Evolutionary conservation across 2,113 vertebrate genomes (phyloP), one percentile per base, ranked within the genome.

Genomic region (Xenopus tropicalis): DNA sequence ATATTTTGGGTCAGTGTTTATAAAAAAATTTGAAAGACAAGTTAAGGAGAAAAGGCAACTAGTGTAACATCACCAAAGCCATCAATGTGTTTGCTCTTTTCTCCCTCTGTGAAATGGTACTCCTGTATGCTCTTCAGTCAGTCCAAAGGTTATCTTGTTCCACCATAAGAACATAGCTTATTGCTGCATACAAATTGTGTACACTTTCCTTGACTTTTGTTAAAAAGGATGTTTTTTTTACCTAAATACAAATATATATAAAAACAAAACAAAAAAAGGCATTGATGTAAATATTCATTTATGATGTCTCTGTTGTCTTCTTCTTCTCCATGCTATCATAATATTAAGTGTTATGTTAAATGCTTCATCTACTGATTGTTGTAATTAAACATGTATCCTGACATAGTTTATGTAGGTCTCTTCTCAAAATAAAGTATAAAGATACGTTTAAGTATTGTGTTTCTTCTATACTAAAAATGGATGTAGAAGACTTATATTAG

Each of bases 361-460:
- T 29, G 85, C 71, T 79, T 85, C 90, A 92, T 88, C 87, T 91
- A 91, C 80, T 86, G 85, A 90, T 83, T 86, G 86, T 89, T 85
- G 79, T 88, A 86, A 83, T 89, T 89, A 89, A 82, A 90, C 58
- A 82, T 92, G 85, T 92, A 91, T 83, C 81, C 87, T 86, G 85
- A 88, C 90, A 89, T 91, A 90, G 89, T 91, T 92, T 91, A 86
- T 87, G 90, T 90, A 92, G 87, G 81, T 87, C 84, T 89, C 86
- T 92, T 92, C 90, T 89, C 91, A 90, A 92, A 92, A 92, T 92
- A 92, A 92, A 92, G 80, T 82, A 77, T 80, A 86, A 91, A 78
- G 79, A 80, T 72, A 69, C 72, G 70, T 61, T 44, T 54, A 17
- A 17, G 16, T 1, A 4, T 17, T 54, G 52, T 54, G n/a, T 3